Conservation (phyloP, 1,140 invertebrate genomes). For the Diprion similis region DNA sequence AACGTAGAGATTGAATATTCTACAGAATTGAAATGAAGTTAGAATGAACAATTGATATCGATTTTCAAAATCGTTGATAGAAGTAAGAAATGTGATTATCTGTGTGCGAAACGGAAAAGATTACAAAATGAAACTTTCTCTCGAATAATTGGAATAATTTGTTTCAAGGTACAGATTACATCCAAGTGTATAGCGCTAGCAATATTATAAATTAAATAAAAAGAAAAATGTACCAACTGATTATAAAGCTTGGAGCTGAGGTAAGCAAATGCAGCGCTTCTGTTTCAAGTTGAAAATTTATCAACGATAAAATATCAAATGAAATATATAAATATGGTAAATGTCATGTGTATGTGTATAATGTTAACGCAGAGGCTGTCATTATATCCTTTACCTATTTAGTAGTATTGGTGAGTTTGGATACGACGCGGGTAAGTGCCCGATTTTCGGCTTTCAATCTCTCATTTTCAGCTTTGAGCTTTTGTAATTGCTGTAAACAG, state of each 20-base stretch:
- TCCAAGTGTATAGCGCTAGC: too few relatives aligned
- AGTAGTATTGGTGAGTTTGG: constrained; percentile 92
- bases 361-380: constrained; percentile 60
- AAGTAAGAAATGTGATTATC: too few relatives aligned
- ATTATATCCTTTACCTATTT: constrained; percentile 74
- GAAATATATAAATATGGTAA: constrained; percentile 23
- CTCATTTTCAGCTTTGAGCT: constrained; percentile 96
- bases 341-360: constrained; percentile 33
- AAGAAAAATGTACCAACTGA: constrained; percentile 17
- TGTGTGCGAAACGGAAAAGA: too few relatives aligned
- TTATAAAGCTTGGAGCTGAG: constrained; percentile 39
- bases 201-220: background rate
- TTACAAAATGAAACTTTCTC: background rate
- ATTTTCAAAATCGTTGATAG: background rate
- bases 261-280: constrained; percentile 40
- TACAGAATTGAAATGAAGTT: background rate
- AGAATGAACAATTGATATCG: background rate
- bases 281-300: constrained; percentile 37
- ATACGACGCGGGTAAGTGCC: constrained; percentile 92
- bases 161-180: too few relatives aligned
- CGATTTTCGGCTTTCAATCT: constrained; percentile 95
- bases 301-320: constrained; percentile 34
- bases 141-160: background rate
- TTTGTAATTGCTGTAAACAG: constrained; percentile 95
- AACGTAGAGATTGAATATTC: too few relatives aligned